A percentile compares a stretch with the other conserved stretches of the same genome.
Conservation (phyloP, 2,888 invertebrate species). For the Capitulum mitella region DNA sequence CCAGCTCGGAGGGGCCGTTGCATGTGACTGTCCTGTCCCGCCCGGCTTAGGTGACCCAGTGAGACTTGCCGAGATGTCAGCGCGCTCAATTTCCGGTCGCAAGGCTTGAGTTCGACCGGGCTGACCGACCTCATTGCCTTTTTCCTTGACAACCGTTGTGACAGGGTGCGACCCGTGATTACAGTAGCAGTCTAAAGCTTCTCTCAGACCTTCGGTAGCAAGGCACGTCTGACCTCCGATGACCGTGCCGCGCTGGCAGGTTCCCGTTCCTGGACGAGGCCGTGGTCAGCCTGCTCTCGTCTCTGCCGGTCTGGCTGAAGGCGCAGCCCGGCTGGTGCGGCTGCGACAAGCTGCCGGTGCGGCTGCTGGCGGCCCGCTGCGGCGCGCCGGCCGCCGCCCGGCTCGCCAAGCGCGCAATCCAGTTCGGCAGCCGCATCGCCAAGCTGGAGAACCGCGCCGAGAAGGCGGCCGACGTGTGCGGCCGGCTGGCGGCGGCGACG, state of each 20-base stretch:
- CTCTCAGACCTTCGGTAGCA: no score
- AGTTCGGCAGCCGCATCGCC: slow-evolving; percentile 92
- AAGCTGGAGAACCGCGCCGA: slow-evolving; percentile 43
- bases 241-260: slow-evolving; percentile 46
- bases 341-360: slow-evolving; percentile 87
- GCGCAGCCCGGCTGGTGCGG: slow-evolving; percentile 59
- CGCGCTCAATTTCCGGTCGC: no score
- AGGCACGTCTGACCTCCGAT: slow-evolving; percentile 60
- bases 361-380: slow-evolving; percentile 47
- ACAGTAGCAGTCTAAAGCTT: no score
- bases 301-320: slow-evolving; percentile 47
- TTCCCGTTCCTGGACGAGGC: slow-evolving; percentile 59
- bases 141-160: no score
- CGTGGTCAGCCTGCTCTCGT: slow-evolving; percentile 49
- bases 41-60: no score
- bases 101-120: no score
- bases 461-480: background rate
- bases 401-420: slow-evolving; percentile 86
- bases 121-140: no score
- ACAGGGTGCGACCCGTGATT: no score
- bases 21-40: no score
- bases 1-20: no score
- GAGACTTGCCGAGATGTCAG: no score
- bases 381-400: slow-evolving; percentile 42
- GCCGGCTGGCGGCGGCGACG: background rate